Conservation (phyloP, 35 echinoderm and acorn worm genomes). For the Heliocidaris tuberculata region DNA sequence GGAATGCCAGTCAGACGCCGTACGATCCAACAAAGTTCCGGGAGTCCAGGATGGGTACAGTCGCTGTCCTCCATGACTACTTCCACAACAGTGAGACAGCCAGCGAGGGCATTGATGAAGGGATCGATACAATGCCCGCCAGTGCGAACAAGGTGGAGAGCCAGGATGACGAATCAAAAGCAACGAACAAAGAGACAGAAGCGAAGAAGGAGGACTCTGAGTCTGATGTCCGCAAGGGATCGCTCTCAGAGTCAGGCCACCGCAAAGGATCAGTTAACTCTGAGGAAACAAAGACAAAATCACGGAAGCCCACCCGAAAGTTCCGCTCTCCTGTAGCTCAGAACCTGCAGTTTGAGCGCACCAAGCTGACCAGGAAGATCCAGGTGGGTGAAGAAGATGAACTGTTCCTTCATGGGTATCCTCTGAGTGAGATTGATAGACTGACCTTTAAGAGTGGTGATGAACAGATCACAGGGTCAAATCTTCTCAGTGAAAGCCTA, state of each 20-base stretch:
- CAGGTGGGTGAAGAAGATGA: conserved; percentile 58
- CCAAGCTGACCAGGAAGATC: conserved; percentile 37
- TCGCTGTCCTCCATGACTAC: conserved; percentile 55
- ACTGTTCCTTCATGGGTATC: conserved; percentile 63
- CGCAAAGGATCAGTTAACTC: background rate
- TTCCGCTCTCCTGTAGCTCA: background rate
- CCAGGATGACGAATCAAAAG: background rate
- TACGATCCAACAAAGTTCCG: conserved; percentile 60
- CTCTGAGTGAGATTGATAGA: conserved; percentile 72
- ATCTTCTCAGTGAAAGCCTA: background rate
- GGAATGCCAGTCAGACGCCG: background rate
- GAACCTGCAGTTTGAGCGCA: conserved; percentile 32
- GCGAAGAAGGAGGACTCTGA: background rate
- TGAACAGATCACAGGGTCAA: background rate
- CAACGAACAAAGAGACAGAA: background rate
- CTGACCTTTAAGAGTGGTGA: conserved; percentile 61
- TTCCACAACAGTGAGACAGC: conserved; percentile 47
- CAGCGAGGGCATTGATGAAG: conserved; percentile 29
- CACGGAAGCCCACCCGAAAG: conserved; percentile 3
- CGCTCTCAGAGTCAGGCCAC: no score
- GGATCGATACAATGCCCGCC: background rate
- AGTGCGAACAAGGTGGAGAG: background rate
- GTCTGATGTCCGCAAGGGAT: background rate
- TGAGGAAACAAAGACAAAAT: background rate
- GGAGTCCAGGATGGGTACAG: conserved; percentile 53